Base-by-base conservation (phyloP, 2,113 vertebrate genomes). In the Vulpes lagopus region DNA sequence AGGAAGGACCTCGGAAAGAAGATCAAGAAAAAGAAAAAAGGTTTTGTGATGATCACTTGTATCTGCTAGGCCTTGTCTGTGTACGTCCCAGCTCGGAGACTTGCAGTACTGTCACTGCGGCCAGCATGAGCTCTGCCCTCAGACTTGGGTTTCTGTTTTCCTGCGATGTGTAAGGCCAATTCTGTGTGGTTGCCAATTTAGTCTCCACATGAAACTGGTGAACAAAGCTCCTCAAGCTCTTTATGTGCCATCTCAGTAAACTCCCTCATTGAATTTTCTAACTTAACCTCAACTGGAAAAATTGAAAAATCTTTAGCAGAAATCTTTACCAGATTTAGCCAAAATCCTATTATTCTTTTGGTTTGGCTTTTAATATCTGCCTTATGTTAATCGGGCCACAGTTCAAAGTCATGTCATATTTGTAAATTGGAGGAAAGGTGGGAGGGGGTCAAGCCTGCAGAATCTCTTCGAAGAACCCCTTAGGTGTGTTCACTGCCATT, bases 1-100 rank as follows among this genome's bases (percentile, higher is more conserved):
- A 99, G 97, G 96, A 99, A 98, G 22, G 99, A 99, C 14, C 62
- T 51, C 8, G 98, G 79, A 25, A 99, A 98, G 97, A 99, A 98
- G 69, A 10, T 69, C 0, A 99, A 98, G 97, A 99, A 97, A 84
- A 99, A 89, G n/a, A 99, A 96, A 81, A 99, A 98, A 98, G 98
- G 98, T 99, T 76, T 43, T 0, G 1, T 30, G 20, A 1, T 49
- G 20, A 14, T 49, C 8, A 0, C 32, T 62, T 11, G 69, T 17
- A 0, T n/a, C 14, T 69, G 49, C 60, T 16, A 10, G 83, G 65
- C n/a, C 76, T 59, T 20, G 9, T 53, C 49, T 85, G 3, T 32
- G 17, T 35, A 17, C 4, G 0, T 5, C 12, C 35, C 2, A 14
- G 59, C 85, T 25, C 7, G 0, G 64, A 11, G 17, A 6, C 7